phyloP scores from a whole-genome alignment of 2,113 vertebrate species.

The Corythornis vintsioides region DNA sequence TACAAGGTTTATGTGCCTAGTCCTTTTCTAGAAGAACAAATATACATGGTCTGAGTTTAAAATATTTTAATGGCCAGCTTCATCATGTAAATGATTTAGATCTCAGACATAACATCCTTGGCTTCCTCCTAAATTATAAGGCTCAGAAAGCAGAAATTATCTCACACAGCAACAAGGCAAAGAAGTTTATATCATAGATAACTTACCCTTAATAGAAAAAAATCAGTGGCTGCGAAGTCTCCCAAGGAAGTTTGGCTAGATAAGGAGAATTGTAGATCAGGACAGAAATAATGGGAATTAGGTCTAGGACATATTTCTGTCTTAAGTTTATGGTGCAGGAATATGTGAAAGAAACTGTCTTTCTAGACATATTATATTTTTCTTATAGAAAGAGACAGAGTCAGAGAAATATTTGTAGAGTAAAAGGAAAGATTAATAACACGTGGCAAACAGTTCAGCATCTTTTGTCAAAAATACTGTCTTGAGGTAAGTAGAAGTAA shows the following conservation, averaged over 20 bases:
- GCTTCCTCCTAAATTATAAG: background rate
- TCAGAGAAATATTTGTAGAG: background rate
- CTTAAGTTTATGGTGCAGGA: background rate
- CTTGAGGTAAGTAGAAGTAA: background rate
- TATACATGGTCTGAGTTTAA: background rate
- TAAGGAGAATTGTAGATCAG: background rate
- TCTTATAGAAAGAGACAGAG: background rate
- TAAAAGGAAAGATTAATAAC: background rate
- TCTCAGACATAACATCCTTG: background rate
- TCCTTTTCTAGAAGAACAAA: background rate
- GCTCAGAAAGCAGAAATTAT: background rate
- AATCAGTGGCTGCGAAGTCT: background rate
- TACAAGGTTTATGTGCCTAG: background rate
- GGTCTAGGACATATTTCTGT: too few species aligned
- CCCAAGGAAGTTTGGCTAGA: background rate
- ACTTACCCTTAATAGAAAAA: background rate
- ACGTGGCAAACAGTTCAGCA: accelerated
- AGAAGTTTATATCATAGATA: background rate
- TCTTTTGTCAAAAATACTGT: background rate
- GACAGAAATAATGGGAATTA: background rate
- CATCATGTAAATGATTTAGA: background rate
- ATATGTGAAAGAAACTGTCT: background rate
- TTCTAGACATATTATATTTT: background rate
- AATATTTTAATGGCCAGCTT: background rate
- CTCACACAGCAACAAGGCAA: background rate